Evolutionary conservation across 2,797 vertebrate genomes (phyloP), one percentile per base, ranked within the genome.

Genomic region (Epinephelus awoara): DNA sequence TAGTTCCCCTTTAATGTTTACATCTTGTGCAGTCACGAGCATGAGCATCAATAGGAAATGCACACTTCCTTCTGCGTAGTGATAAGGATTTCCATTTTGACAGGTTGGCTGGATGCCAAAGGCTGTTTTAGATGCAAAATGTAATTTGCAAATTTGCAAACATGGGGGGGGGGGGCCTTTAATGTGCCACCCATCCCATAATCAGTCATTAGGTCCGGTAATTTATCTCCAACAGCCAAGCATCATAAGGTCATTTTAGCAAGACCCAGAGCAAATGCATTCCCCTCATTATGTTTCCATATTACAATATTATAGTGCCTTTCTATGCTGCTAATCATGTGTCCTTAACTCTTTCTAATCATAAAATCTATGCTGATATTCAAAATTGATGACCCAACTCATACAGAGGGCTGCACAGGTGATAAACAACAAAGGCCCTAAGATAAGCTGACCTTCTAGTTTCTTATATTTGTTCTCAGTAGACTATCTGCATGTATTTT

Each of bases 171-270:
- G 5, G 12, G 21, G 25, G 19, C 7, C 15, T 63, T 44, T 13
- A 80, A 62, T 72, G n/a, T 47, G 40, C 8, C 51, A 82, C 10
- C 5, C 46, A 10, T 66, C 57, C n/a, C 55, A 46, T 61, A 54
- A 61, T 51, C 34, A 56, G n/a, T 72, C 59, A 50, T 65, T 44
- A 65, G 4, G 5, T 72, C 25, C 46, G 47, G 11, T 52, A n/a
- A 44, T 63, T 68, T 71, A 59, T 66, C 2, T 18, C 50, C 19
- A 62, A 54, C 7, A 58, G 46, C 57, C 19, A 10, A 47, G 19
- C 38, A 50, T 69, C 42, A 56, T 14, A 27, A 50, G 44, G 55
- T 50, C 14, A 55, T 72, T 72, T 75, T 59, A 9, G 17, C 9
- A 63, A 27, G 49, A 68, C 11, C 2, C 27, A 10, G 38, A 47